A percentile compares a stretch with the other conserved stretches of the same genome.
These are phyloP conservation scores for Hemiscyllium ocellatum DNA, from an alignment of 2,113 vertebrate species.

Conservation along the genomic window DNA sequence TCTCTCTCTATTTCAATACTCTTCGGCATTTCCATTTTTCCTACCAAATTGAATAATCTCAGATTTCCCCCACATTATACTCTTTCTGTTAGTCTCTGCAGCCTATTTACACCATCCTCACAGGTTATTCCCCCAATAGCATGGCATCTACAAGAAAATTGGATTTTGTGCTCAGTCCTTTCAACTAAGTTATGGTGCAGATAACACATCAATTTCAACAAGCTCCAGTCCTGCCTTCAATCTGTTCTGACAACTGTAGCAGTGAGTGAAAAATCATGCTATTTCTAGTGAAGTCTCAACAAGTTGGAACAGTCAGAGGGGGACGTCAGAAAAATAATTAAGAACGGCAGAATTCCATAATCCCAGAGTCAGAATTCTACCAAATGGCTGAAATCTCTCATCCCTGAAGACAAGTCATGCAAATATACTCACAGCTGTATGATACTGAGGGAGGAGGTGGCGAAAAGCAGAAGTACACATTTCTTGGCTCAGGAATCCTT, in stretches of 20 bases:
- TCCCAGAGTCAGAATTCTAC: background rate
- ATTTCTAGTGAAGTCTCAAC: background rate
- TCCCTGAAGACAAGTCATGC: background rate
- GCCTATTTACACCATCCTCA: background rate
- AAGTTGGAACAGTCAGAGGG: background rate
- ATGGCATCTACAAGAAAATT: background rate
- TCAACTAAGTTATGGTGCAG: background rate
- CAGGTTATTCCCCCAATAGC: background rate
- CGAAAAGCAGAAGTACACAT: conserved; percentile 64
- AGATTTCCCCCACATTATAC: background rate
- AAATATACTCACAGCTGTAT: conserved; percentile 65
- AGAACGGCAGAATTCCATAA: background rate
- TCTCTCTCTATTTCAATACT: too few relatives aligned
- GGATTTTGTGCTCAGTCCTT: background rate
- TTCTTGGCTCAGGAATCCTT: conserved; percentile 68
- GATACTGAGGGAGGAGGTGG: conserved; percentile 66
- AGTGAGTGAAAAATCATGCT: background rate
- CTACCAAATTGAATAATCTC: background rate
- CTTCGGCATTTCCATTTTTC: background rate
- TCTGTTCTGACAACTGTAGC: too few relatives aligned
- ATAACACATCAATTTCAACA: background rate
- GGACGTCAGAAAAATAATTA: background rate
- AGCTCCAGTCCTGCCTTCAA: too few relatives aligned
- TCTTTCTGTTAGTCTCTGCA: background rate
- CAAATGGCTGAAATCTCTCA: background rate